Percentiles rank a stretch among this genome's conserved stretches.
These are phyloP conservation scores for Troilus luridus DNA, from an alignment of 2,888 invertebrate species.

Conservation along the genomic window DNA sequence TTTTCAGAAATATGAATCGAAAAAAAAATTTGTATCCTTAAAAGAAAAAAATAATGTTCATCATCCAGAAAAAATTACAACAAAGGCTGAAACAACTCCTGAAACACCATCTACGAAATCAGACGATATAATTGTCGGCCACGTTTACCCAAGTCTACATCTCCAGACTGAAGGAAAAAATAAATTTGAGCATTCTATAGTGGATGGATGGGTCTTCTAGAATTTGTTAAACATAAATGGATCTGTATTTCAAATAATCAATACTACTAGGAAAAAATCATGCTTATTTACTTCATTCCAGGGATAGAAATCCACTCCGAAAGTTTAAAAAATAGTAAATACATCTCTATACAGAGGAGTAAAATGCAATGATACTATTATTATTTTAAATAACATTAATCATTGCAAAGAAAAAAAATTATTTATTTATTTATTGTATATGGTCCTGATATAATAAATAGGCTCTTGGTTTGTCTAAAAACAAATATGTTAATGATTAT, in stretches of 20 bases:
- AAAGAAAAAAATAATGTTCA: not conserved
- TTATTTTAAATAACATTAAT: not conserved
- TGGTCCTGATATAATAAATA: not conserved
- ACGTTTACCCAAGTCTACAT: slow-evolving; percentile 40
- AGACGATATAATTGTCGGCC: not conserved
- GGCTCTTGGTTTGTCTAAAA: not conserved
- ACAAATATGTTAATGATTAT: not conserved
- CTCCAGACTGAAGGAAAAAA: slow-evolving; percentile 48
- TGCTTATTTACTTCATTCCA: not conserved
- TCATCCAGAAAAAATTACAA: not conserved
- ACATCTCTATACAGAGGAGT: not conserved
- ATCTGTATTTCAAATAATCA: not conserved
- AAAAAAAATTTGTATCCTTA: slow-evolving; percentile 29
- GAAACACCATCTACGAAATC: not conserved
- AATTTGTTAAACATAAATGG: not conserved
- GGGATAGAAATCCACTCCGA: not conserved
- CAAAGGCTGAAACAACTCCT: not conserved
- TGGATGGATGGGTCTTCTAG: slow-evolving; percentile 54
- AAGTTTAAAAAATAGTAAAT: not conserved
- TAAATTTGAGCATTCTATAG: slow-evolving; percentile 51
- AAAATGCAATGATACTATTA: not conserved
- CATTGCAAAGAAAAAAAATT: not conserved
- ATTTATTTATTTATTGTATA: not conserved
- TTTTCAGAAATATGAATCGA: slow-evolving; percentile 42
- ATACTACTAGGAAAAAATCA: not conserved